Evolutionary conservation across 2,113 vertebrate genomes (phyloP), one percentile per base, ranked within the genome.

Genomic region (Bucco capensis): DNA sequence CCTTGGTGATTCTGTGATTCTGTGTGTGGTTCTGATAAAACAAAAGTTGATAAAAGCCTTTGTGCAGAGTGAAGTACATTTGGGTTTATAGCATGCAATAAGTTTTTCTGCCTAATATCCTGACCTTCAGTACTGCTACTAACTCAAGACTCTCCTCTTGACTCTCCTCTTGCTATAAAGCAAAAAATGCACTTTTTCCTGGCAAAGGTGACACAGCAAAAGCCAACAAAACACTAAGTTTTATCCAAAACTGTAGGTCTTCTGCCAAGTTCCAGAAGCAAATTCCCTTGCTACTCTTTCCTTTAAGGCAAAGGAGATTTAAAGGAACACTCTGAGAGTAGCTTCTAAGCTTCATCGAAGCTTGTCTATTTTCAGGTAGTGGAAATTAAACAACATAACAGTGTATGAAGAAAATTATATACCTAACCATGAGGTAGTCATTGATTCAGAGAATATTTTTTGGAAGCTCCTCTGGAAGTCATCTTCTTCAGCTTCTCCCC

Each of bases 41-140:
- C 42, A 89, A 83, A 65, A 87, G 57, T 54, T 89, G 82, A 96
- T 88, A 79, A 96, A 97, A 94, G 62, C 75, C 72, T 53, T 89
- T 60, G 31, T 83, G 57, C 57, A 95, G 78, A 94, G 96, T 83
- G 71, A 94, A 93, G 80, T 89, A 72, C 92, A 92, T 92, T 85
- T 95, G 86, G 50, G 74, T 95, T 96, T 95, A 87, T 80, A 90
- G 30, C 46, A 77, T 30, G 49, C 86, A 92, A 90, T 88, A 89
- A 96, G 76, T 92, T 97, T 95, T 96, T 73, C 66, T 92, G 54
- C 83, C 84, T 94, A 94, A 94, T 96, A 74, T 92, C 53, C 82
- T 97, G 95, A 96, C 96, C 95, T 97, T 97, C 30, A 12, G 33
- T 96, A 57, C 53, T 54, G 78, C 67, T 93, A 88, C 84, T 88